Percentiles rank a stretch among this genome's conserved stretches.
Conservation (phyloP, 2,797 vertebrate species). For the Parauchenoglanis punctatus region DNA sequence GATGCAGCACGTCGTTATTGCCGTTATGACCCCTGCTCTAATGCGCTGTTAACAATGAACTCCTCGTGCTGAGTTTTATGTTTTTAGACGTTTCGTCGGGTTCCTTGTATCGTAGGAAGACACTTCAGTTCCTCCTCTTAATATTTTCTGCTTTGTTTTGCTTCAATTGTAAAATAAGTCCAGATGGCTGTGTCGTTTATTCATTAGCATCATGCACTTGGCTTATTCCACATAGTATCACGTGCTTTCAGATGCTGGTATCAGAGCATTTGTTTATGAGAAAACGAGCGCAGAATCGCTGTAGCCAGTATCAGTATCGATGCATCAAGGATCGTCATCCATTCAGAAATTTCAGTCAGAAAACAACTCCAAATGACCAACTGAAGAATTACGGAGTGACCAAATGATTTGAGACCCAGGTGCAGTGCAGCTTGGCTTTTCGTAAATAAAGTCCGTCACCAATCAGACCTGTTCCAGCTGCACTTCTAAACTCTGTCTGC, state of each 20-base stretch:
- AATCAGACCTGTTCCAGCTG: background rate
- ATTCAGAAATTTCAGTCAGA: background rate
- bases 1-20: too few species aligned
- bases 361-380: background rate
- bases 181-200: too few species aligned
- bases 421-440: slow-evolving; percentile 3
- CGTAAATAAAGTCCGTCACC: slow-evolving; percentile 16
- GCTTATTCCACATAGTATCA: background rate
- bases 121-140: background rate
- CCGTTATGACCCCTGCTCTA: background rate
- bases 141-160: background rate
- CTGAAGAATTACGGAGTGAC: background rate
- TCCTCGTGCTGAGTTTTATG: background rate
- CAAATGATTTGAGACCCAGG: background rate
- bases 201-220: background rate
- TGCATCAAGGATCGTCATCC: background rate
- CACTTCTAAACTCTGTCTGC: slow-evolving; percentile 14
- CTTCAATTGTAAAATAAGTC: background rate
- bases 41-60: background rate
- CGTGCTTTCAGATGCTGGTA: background rate
- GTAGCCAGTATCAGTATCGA: background rate
- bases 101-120: background rate
- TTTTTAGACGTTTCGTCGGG: background rate
- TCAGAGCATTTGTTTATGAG: background rate
- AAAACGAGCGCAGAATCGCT: background rate